These are phyloP conservation scores for Ispidina lecontei DNA, from an alignment of 2,797 vertebrate species.

Conservation along the genomic window DNA sequence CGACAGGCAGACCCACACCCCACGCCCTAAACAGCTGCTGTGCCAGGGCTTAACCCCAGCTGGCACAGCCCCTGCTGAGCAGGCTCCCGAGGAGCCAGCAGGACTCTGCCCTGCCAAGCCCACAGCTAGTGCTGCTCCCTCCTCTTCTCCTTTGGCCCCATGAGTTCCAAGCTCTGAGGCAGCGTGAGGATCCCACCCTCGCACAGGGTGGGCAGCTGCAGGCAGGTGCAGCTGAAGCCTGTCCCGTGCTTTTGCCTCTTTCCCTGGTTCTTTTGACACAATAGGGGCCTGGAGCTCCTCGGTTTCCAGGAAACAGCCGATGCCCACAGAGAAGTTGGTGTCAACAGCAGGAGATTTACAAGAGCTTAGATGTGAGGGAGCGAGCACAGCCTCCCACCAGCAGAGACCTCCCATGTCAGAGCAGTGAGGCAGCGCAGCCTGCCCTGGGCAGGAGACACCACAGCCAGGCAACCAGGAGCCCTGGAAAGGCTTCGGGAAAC, in stretches of 20 bases:
- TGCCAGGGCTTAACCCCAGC: background rate
- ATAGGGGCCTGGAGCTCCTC: background rate
- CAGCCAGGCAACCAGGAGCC: fast-evolving
- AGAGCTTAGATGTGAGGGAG: background rate
- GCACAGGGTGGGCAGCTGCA: fast-evolving
- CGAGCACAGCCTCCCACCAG: background rate
- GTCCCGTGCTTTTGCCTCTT: fast-evolving
- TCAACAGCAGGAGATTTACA: background rate
- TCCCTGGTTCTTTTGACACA: background rate
- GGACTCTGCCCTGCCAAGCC: background rate
- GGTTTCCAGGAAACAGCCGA: background rate
- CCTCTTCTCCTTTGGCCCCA: background rate
- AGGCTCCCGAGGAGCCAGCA: background rate
- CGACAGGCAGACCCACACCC: background rate
- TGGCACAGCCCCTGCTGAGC: background rate
- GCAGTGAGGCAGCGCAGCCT: background rate
- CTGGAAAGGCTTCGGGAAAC: background rate
- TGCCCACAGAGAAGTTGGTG: background rate
- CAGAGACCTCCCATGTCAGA: background rate
- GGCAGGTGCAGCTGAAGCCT: background rate
- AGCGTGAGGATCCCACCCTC: fast-evolving
- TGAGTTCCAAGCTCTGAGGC: fast-evolving
- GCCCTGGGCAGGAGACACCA: background rate
- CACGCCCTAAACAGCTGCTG: background rate
- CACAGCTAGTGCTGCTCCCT: fast-evolving